Evolutionary conservation across 1,140 invertebrate species (phyloP).

Genomic region (Pantala flavescens): DNA sequence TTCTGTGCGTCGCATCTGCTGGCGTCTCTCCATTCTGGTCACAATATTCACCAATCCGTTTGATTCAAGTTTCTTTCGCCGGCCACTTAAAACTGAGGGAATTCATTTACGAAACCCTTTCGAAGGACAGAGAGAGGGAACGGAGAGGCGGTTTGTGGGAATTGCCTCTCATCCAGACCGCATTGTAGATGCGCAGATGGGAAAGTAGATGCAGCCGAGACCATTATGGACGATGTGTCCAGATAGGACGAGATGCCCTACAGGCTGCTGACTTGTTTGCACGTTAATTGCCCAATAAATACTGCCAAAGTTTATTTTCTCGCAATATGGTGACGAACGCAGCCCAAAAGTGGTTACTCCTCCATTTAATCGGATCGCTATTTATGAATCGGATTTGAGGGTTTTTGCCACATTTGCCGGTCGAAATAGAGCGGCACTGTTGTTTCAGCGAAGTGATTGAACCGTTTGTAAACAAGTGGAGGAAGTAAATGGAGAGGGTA

Average conservation of each 20-base stretch:
- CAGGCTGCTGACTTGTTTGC: not conserved
- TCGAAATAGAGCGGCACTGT: no score
- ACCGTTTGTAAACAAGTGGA: no score
- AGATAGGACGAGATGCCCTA: not conserved
- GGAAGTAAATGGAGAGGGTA: no score
- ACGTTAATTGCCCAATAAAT: not conserved
- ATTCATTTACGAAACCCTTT: constrained; percentile 2
- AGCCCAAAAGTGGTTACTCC: no score
- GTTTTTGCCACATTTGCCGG: not conserved
- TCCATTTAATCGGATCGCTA: not conserved
- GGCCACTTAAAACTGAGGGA: not conserved
- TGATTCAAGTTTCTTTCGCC: not conserved
- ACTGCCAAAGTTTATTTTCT: not conserved
- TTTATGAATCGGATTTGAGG: not conserved
- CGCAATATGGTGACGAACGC: not conserved
- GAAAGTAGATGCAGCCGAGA: not conserved
- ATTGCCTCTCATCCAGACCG: not conserved
- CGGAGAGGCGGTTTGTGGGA: not conserved
- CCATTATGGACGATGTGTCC: not conserved
- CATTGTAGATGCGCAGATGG: not conserved
- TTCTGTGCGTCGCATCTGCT: no score
- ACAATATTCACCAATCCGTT: not conserved
- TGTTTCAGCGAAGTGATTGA: no score
- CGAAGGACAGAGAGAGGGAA: not conserved
- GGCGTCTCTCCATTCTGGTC: not conserved